Conservation (phyloP, 1,140 invertebrate genomes). For the Meloidogyne exigua region DNA sequence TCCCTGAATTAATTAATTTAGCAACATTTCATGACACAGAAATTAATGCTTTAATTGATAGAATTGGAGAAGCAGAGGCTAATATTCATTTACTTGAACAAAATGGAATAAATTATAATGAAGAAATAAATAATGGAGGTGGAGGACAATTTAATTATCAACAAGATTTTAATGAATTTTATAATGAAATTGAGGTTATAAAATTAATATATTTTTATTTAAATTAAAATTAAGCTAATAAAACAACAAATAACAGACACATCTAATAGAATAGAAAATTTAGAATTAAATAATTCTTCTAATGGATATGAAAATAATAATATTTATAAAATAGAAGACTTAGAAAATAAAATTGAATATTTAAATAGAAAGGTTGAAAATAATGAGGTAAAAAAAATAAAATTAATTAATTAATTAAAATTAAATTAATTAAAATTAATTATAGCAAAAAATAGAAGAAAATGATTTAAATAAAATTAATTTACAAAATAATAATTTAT, state of each 20-base stretch:
- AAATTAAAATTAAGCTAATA: background rate
- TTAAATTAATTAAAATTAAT: no score
- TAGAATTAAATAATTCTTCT: background rate
- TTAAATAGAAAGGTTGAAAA: background rate
- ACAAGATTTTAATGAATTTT: background rate
- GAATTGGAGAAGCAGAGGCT: background rate
- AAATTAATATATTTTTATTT: background rate
- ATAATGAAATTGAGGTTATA: background rate
- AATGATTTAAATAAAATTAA: no score
- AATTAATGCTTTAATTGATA: background rate
- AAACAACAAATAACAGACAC: background rate
- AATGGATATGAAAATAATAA: background rate
- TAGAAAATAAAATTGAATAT: background rate
- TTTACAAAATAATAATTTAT: background rate
- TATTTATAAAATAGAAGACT: background rate
- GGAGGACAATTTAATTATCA: background rate
- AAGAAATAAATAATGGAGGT: background rate
- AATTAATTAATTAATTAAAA: background rate
- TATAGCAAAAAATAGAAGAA: no score
- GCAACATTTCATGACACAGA: constrained; percentile 1
- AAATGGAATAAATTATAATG: background rate
- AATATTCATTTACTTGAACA: background rate
- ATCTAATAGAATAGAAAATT: background rate
- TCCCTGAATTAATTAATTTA: background rate
- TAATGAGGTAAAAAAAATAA: background rate